These are phyloP conservation scores for Rousettus madagascariensis DNA, from an alignment of 2,797 vertebrate genomes.

Conservation along the genomic window DNA sequence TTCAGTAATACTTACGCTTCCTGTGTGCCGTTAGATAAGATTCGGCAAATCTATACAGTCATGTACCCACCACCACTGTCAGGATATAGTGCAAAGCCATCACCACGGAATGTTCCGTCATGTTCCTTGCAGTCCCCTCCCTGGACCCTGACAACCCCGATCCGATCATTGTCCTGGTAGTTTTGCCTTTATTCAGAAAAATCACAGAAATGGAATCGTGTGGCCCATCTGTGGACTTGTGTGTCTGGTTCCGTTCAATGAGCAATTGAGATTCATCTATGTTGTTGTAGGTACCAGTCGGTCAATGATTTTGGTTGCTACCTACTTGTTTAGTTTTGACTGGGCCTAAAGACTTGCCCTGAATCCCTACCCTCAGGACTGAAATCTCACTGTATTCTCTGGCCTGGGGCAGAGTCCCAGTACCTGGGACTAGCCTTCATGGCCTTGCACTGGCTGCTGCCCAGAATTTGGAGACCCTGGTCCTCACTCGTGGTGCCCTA, in stretches of 20 bases:
- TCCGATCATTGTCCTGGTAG: neutral
- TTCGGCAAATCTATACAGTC: neutral
- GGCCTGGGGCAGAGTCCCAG: neutral
- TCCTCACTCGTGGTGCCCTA: neutral
- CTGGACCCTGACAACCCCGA: no score
- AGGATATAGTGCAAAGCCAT: neutral
- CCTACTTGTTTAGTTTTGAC: neutral
- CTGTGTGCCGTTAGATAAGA: neutral
- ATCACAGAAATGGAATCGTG: neutral
- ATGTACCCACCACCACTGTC: fast-evolving
- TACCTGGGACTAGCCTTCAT: no score
- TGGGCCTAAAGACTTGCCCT: neutral
- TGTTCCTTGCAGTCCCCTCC: neutral
- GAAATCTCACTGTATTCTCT: neutral
- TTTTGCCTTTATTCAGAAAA: neutral
- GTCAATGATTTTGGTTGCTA: neutral
- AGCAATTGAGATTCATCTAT: neutral
- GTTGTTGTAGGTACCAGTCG: fast-evolving
- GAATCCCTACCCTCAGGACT: no score
- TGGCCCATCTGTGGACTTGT: neutral
- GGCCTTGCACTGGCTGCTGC: neutral
- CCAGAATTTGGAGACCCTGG: neutral
- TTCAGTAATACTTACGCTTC: neutral
- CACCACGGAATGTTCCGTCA: neutral
- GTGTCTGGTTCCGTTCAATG: neutral